phyloP scores from a whole-genome alignment of 2,113 vertebrate genomes.

The Arvicanthis niloticus region DNA sequence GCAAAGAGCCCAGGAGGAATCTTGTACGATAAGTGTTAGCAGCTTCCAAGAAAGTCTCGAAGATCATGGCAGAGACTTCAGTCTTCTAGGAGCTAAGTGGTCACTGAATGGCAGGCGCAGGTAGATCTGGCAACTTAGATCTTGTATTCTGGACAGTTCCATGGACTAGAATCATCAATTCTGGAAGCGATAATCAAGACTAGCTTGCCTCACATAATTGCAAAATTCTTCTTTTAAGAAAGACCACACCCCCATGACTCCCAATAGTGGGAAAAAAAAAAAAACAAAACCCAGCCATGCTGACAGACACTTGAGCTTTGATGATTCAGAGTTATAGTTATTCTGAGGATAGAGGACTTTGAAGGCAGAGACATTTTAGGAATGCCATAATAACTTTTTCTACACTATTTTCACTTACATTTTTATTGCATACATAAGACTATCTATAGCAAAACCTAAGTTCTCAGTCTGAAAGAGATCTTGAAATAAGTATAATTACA shows the following conservation, averaged over 20 bases:
- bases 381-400: background rate
- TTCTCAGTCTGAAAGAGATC: background rate
- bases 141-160: background rate
- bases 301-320: background rate
- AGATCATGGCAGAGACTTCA: no score
- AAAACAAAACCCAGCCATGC: background rate
- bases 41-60: background rate
- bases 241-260: fast-evolving
- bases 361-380: background rate
- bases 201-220: background rate
- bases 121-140: fast-evolving
- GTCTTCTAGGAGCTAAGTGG: background rate
- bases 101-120: no score
- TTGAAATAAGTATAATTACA: slow-evolving; percentile 8
- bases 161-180: background rate
- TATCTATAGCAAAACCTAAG: background rate
- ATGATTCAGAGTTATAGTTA: background rate
- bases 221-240: slow-evolving; percentile 21
- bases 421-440: background rate
- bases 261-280: background rate
- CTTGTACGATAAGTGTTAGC: fast-evolving
- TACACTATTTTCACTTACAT: background rate
- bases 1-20: background rate
- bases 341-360: background rate
- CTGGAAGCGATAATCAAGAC: background rate